phyloP scores from a whole-genome alignment of 2,797 vertebrate genomes.

The Muscicapa comitata region DNA sequence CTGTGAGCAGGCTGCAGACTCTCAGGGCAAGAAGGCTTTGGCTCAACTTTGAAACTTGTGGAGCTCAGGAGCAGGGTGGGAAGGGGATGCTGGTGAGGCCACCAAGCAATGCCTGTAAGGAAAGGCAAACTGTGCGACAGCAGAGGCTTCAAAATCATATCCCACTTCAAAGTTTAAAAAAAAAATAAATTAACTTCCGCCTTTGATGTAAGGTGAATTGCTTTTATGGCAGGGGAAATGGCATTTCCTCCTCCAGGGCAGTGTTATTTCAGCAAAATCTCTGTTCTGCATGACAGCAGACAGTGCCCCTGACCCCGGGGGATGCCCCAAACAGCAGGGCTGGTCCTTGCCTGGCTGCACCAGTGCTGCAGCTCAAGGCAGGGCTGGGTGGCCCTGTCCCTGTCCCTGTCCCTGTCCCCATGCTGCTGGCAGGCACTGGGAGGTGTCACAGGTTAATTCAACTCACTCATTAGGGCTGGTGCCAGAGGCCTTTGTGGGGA shows the following conservation, averaged over 20 bases:
- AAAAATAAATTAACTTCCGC: background rate
- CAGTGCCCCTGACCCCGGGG: fast-evolving
- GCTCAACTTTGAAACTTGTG: background rate
- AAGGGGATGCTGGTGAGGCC: background rate
- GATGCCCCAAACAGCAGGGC: fast-evolving
- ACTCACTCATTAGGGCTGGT: background rate
- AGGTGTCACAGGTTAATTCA: background rate
- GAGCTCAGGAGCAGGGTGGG: fast-evolving
- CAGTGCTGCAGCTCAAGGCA: fast-evolving
- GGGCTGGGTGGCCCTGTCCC: background rate
- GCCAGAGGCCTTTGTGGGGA: background rate
- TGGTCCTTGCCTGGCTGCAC: background rate
- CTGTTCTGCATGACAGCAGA: background rate
- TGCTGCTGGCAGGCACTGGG: fast-evolving
- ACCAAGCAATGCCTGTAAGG: fast-evolving
- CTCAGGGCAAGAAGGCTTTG: background rate
- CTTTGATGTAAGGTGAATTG: background rate
- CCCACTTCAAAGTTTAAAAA: background rate
- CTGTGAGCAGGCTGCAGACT: background rate
- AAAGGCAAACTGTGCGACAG: background rate
- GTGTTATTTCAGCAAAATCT: background rate
- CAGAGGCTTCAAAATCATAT: background rate
- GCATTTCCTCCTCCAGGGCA: background rate
- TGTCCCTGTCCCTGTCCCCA: background rate
- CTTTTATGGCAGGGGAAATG: background rate